Base-by-base conservation (phyloP, 2,888 invertebrate genomes). In the Therioaphis trifolii region DNA sequence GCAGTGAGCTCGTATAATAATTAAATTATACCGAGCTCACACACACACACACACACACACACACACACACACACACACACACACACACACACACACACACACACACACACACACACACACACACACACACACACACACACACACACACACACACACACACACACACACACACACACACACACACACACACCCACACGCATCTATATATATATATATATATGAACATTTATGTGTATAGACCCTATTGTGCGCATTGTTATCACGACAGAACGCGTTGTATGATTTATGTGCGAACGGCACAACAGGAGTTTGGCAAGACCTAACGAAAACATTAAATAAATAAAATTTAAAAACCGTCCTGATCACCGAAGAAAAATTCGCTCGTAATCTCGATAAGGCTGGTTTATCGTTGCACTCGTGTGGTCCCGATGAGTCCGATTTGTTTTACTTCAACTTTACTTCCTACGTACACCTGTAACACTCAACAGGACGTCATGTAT, bases 211-310 rank as follows among this genome's bases (percentile, higher is more conserved):
- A 24, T 21, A 21, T 24, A 58, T 58, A 58, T 3, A 21, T 18
- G 2, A 52, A 4, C 18, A 58, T 58, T 11, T 58, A 58, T 55
- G 29, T 49, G 29, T 66, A 49, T 66, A 49, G 66, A 66, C 29
- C 49, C 77, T 66, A 66, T 77, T 77, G 77, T 77, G 18, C 49
- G 63, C 49, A 52, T 77, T 77, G 77, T 77, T 77, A 77, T 52
- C 63, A 77, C 35, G 76, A 27, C 46, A 63, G 43, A 76, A 63
- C 29, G 66, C 66, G 21, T 24, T 4, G 49, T 49, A 66, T 77
- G 49, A 77, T 77, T 77, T 77, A 77, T 77, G 35, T n/a, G 35
- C 21, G 18, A 9, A 66, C 15, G 46, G 18, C 27, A 24, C 27
- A 61, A 58, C 21, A 58, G 27, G 43, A 27, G 18, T 61, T 76